phyloP scores from a whole-genome alignment of 2,797 vertebrate genomes.

The Chromobotia macracanthus region DNA sequence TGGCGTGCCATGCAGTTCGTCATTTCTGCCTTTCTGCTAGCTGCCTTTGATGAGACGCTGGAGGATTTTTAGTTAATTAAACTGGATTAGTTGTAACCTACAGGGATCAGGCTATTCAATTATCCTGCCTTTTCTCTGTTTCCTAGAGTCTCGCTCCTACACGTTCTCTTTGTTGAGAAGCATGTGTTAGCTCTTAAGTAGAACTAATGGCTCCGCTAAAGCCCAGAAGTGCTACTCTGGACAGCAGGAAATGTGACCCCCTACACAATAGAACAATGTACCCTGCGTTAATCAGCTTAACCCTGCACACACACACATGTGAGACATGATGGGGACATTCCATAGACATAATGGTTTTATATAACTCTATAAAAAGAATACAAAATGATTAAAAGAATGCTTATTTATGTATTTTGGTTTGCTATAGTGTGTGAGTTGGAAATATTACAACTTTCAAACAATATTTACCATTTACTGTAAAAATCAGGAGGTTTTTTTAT shows the following conservation, averaged over 20 bases:
- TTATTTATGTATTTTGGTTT: no score
- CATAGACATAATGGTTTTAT: no score
- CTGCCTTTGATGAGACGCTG: conserved; percentile 59
- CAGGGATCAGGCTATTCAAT: conserved; percentile 52
- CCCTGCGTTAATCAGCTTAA: conserved; percentile 41
- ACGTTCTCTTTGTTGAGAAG: conserved; percentile 13
- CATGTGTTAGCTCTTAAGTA: conserved; percentile 28
- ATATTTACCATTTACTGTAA: no score
- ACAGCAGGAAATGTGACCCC: conserved; percentile 27
- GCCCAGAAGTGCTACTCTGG: conserved; percentile 27
- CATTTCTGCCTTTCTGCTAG: conserved; percentile 40
- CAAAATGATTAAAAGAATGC: no score
- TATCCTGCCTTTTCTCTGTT: conserved; percentile 47
- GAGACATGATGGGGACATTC: no score
- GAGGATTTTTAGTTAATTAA: conserved; percentile 68
- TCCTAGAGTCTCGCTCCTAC: conserved; percentile 24
- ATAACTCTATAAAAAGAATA: no score
- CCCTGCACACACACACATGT: background rate
- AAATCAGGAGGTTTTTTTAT: no score
- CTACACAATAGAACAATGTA: conserved; percentile 21
- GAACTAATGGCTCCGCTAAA: conserved; percentile 38
- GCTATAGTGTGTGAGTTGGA: no score
- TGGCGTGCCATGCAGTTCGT: conserved; percentile 56
- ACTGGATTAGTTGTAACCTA: conserved; percentile 66
- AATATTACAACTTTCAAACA: no score